Base-by-base conservation (phyloP, 2,113 vertebrate genomes). In the Holacanthus passer region DNA sequence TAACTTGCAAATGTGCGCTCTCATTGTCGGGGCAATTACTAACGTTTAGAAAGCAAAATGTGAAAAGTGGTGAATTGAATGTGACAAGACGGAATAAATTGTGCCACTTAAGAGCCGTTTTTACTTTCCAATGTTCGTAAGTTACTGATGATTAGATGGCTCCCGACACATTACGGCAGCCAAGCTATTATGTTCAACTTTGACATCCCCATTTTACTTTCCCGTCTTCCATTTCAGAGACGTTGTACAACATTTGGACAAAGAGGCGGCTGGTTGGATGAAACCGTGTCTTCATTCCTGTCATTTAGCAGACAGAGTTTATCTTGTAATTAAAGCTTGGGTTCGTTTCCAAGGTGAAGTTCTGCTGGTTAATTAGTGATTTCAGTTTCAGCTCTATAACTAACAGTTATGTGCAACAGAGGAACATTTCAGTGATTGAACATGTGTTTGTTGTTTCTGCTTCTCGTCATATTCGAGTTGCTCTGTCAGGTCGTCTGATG, bases 71-170 rank as follows among this genome's bases (percentile, higher is more conserved):
- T 41, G 41, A 85, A 85, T 73, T 56, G 70, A 81, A 85, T 81
- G 70, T 87, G 87, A 87, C 85, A 77, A 50, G 27, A 16, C 43
- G 69, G 80, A 79, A 81, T 82, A 82, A 86, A 87, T 80, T 80
- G 78, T 74, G 84, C 37, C 81, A 87, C 87, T 84, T 87, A 84
- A 67, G 50, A 77, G 65, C 69, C 47, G 17, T 79, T 76, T 62
- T 63, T 48, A 58, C 43, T 29, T 72, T 37, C 48, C 16, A 5
- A 29, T 77, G 71, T 83, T 31, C 24, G 24, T 20, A 70, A 64
- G 66, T 83, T 64, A 79, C 72, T 48, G 58, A 67, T 79, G 58
- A 86, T 80, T 62, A 75, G 72, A 78, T 67, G 73, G 37, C 82
- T 74, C 73, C 9, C 68, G 60, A 52, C 45, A 41, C 58, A 70